Conservation (phyloP, 2,113 vertebrate genomes). For the Archilochus colubris region DNA sequence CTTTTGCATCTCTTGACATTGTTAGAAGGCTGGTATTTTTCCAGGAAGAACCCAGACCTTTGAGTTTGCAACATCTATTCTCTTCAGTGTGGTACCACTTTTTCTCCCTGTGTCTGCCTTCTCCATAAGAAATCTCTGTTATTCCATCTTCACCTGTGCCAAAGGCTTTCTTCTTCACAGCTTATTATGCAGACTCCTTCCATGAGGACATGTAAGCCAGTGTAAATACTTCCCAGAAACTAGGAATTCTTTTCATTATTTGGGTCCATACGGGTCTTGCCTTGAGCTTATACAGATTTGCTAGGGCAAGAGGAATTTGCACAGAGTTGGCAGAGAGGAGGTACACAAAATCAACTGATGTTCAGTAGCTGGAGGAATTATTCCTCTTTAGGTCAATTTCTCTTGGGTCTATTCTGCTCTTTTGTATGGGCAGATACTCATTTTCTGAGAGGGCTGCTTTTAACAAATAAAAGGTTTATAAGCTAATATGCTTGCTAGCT, state of each 20-base stretch:
- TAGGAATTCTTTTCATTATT: not conserved
- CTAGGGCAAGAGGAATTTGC: not conserved
- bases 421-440: not conserved
- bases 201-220: not conserved
- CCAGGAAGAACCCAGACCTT: not conserved
- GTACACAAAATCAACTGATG: not conserved
- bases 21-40: not conserved
- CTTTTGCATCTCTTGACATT: not conserved
- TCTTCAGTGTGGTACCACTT: not conserved
- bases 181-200: not conserved
- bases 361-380: not conserved
- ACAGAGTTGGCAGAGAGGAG: not conserved
- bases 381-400: not conserved
- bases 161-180: not conserved
- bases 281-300: not conserved
- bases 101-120: rapidly evolving
- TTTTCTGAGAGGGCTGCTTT: not conserved
- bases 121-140: not conserved
- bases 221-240: rapidly evolving
- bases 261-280: not conserved
- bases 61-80: not conserved
- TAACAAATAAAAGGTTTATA: not conserved
- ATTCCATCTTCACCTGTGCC: not conserved
- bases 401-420: not conserved
- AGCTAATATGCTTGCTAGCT: not conserved